A percentile compares a stretch with the other conserved stretches of the same genome.
Conservation (phyloP, 1,140 invertebrate species). For the Drepana arcuata region DNA sequence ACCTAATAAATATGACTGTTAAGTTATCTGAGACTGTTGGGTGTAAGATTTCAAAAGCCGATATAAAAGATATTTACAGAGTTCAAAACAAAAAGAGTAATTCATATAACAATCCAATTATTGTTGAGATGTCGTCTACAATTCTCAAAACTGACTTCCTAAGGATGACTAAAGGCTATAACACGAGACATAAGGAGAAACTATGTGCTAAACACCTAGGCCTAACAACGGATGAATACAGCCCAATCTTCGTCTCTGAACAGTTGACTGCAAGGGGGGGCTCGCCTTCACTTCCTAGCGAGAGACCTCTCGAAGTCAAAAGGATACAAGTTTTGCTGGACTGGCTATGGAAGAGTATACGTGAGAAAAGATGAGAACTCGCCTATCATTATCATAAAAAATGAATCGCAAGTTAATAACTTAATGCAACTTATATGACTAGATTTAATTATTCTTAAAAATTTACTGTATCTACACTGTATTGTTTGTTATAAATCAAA, state of each 20-base stretch:
- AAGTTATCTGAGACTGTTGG: too few species aligned
- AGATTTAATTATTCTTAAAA: neutral
- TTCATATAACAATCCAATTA: neutral
- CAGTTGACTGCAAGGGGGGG: neutral
- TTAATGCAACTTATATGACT: neutral
- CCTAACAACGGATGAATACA: neutral
- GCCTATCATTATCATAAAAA: neutral
- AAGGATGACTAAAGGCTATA: neutral
- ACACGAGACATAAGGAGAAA: neutral
- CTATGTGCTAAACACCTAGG: neutral
- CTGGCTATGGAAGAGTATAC: neutral
- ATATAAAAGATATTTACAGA: conserved; percentile 11
- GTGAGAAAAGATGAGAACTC: neutral
- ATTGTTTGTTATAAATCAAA: neutral
- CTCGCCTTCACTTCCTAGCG: neutral
- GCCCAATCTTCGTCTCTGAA: neutral
- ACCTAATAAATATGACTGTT: conserved; percentile 7
- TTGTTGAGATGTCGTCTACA: neutral
- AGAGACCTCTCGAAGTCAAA: neutral
- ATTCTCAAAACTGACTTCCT: neutral
- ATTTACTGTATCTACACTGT: neutral
- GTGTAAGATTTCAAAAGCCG: conserved; percentile 4
- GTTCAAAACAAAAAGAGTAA: conserved; percentile 1
- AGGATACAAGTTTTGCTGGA: neutral
- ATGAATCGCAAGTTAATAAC: neutral